Evolutionary conservation across 2,888 invertebrate species (phyloP).

Genomic region (Mythimna pallens): DNA sequence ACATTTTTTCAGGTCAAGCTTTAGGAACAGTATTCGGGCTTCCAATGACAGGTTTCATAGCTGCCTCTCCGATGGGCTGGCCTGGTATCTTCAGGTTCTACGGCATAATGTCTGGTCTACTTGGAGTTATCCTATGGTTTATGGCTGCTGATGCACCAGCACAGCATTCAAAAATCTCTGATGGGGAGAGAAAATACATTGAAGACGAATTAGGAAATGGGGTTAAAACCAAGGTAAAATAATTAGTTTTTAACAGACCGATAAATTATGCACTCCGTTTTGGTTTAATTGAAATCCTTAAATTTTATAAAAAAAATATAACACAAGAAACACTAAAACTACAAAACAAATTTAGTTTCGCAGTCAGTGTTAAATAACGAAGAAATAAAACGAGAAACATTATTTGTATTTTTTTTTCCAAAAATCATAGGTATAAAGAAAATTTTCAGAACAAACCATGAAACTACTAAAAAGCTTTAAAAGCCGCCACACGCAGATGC

Average conservation of each 20-base stretch:
- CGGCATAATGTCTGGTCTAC: conserved; percentile 91
- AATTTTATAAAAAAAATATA: too few relatives aligned
- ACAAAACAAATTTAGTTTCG: too few relatives aligned
- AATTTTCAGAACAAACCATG: neutral
- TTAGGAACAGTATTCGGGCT: conserved; percentile 94
- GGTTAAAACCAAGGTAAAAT: conserved; percentile 68
- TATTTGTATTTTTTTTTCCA: too few relatives aligned
- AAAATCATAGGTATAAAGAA: neutral
- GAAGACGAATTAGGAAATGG: conserved; percentile 91
- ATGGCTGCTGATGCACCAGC: conserved; percentile 92
- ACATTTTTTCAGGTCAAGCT: conserved; percentile 77
- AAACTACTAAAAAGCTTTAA: conserved; percentile 55
- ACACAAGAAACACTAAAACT: too few relatives aligned
- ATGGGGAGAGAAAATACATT: conserved; percentile 93
- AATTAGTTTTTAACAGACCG: neutral
- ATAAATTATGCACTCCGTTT: too few relatives aligned
- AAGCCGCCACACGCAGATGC: conserved; percentile 38
- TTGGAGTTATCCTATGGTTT: conserved; percentile 89
- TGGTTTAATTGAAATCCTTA: too few relatives aligned
- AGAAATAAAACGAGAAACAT: too few relatives aligned
- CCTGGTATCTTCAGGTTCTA: conserved; percentile 94
- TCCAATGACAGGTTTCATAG: conserved; percentile 93
- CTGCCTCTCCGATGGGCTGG: conserved; percentile 93
- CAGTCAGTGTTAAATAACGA: too few relatives aligned
- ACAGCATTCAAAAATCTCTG: conserved; percentile 91